Evolutionary conservation across 2,113 vertebrate genomes (phyloP).

Genomic region (Prolemur simus): DNA sequence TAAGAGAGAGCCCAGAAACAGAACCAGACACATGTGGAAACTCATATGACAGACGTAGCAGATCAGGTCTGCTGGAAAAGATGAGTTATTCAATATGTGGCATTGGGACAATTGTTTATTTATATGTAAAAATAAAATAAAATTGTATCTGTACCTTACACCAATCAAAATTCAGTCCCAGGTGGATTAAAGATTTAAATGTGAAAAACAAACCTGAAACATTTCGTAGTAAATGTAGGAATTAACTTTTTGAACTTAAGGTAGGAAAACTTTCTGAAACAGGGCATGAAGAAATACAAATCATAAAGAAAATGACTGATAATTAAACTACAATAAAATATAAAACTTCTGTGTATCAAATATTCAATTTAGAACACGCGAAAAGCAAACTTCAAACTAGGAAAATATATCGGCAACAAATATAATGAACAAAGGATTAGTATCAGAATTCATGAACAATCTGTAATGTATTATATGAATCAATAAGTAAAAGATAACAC

Average conservation of each 20-base stretch:
- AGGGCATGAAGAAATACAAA: not conserved
- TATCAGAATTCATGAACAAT: slow-evolving; percentile 19
- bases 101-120: not conserved
- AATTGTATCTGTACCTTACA: not conserved
- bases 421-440: not conserved
- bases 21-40: not conserved
- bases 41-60: not conserved
- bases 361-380: not conserved
- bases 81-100: not conserved
- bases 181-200: slow-evolving; percentile 14
- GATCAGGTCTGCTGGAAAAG: not conserved
- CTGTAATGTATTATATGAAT: not conserved
- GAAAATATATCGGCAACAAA: not conserved
- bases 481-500: not conserved
- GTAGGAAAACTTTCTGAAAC: slow-evolving; percentile 21
- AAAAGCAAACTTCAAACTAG: not conserved
- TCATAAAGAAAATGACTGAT: not conserved
- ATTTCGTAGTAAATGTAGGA: slow-evolving; percentile 21
- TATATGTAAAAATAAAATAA: slow-evolving; percentile 20
- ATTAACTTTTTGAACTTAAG: not conserved
- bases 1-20: not conserved
- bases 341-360: not conserved
- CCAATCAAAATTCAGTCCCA: not conserved
- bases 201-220: not conserved
- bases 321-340: not conserved